Conservation (phyloP, 2,888 invertebrate genomes). For the Eupithecia centaureata region DNA sequence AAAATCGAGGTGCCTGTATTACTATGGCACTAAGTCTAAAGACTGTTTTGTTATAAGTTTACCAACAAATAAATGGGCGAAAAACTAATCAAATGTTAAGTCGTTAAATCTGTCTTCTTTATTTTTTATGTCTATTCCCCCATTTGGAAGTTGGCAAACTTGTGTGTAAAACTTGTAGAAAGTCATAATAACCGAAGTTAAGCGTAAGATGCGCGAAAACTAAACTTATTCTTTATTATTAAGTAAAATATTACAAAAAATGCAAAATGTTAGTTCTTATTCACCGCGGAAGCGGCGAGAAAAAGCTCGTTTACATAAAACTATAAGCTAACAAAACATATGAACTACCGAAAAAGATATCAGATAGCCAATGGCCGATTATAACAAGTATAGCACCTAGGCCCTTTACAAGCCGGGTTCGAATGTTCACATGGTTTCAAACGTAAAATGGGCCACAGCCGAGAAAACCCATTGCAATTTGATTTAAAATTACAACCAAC, state of each 20-base stretch:
- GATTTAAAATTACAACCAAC: too few relatives aligned
- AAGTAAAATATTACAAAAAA: conserved; percentile 22
- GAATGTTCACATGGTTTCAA: conserved; percentile 60
- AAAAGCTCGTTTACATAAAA: conserved; percentile 38
- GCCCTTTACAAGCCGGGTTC: conserved; percentile 55
- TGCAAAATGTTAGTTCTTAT: conserved; percentile 32
- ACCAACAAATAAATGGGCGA: conserved; percentile 2
- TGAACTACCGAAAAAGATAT: conserved; percentile 35
- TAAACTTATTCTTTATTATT: neutral
- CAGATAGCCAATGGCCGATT: conserved; percentile 47
- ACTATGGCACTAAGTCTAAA: conserved; percentile 60
- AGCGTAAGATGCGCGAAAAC: conserved; percentile 50
- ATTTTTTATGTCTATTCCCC: neutral
- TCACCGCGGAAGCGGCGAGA: conserved; percentile 25
- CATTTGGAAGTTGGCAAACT: neutral
- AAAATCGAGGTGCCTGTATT: conserved; percentile 54
- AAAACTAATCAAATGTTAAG: neutral
- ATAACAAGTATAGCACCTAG: conserved; percentile 77
- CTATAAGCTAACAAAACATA: conserved; percentile 33
- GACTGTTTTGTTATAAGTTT: neutral
- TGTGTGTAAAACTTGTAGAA: neutral
- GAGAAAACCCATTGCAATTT: too few relatives aligned
- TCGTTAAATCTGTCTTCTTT: neutral
- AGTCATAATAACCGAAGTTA: conserved; percentile 28
- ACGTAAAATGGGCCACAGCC: conserved; percentile 53